Percentiles rank a stretch among this genome's conserved stretches.
phyloP scores from a whole-genome alignment of 1,140 invertebrate species.

The Thereuonema tuberculata region DNA sequence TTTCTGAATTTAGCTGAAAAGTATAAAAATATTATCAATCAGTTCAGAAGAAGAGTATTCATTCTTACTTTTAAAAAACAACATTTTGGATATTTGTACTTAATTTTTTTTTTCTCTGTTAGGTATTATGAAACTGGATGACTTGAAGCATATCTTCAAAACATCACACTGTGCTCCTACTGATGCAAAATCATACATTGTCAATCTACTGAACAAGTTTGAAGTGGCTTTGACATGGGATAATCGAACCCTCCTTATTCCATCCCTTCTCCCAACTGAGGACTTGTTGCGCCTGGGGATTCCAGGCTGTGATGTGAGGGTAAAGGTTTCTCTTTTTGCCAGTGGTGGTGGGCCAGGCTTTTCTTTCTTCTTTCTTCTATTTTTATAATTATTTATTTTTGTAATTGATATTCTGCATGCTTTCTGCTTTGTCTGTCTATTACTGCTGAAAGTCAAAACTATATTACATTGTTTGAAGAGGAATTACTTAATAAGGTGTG shows the following conservation, averaged over 20 bases:
- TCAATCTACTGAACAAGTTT: slow-evolving; percentile 88
- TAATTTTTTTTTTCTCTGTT: too few species aligned
- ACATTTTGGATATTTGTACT: slow-evolving; percentile 9
- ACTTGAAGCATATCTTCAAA: slow-evolving; percentile 87
- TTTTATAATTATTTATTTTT: slow-evolving; percentile 8
- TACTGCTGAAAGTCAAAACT: too few species aligned
- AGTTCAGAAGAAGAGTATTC: too few species aligned
- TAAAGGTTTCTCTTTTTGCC: slow-evolving; percentile 20
- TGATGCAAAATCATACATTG: slow-evolving; percentile 57
- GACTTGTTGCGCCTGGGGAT: slow-evolving; percentile 43
- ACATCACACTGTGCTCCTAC: slow-evolving; percentile 41
- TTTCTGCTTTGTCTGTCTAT: not conserved
- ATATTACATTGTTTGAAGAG: too few species aligned
- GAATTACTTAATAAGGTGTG: too few species aligned
- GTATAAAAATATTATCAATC: too few species aligned
- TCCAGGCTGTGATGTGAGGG: slow-evolving; percentile 31
- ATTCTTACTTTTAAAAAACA: too few species aligned
- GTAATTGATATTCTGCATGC: not conserved
- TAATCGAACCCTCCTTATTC: slow-evolving; percentile 73
- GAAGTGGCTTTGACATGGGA: slow-evolving; percentile 97
- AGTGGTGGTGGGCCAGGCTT: not conserved
- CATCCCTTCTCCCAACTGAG: slow-evolving; percentile 76
- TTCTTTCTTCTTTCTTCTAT: slow-evolving; percentile 9
- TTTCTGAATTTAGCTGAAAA: too few species aligned
- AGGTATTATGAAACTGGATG: slow-evolving; percentile 85